A percentile compares a stretch with the other conserved stretches of the same genome.
phyloP scores from a whole-genome alignment of 2,888 invertebrate genomes.

The Cheilosia vernalis region DNA sequence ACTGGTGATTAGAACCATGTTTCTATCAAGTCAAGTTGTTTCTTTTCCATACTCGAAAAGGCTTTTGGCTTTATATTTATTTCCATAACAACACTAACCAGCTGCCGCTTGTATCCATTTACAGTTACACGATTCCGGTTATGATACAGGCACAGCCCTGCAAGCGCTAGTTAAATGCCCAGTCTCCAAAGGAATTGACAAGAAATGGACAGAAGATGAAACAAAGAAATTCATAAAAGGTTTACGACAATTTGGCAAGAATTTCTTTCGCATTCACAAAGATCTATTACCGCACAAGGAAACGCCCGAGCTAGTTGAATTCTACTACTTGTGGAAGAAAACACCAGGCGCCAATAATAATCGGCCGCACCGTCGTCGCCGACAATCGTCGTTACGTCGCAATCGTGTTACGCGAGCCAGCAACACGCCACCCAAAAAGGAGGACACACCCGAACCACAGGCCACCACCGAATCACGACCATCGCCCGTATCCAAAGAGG shows the following conservation, averaged over 20 bases:
- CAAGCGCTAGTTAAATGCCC: conserved; percentile 98
- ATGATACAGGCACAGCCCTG: conserved; percentile 97
- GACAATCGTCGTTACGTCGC: conserved; percentile 93
- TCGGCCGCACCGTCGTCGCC: conserved; percentile 94
- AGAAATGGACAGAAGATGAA: conserved; percentile 99
- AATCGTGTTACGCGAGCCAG: conserved; percentile 91
- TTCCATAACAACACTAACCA: background rate
- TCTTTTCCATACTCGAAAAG: background rate
- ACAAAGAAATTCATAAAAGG: conserved; percentile 99
- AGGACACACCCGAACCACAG: conserved; percentile 87
- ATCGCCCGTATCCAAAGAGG: conserved; percentile 88
- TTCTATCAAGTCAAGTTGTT: background rate
- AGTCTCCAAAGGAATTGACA: conserved; percentile 97
- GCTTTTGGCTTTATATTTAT: background rate
- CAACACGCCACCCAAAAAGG: conserved; percentile 92
- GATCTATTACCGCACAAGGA: conserved; percentile 98
- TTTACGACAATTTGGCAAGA: conserved; percentile 98
- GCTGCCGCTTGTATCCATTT: conserved; percentile 74
- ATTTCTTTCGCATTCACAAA: conserved; percentile 98
- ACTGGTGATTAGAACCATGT: too few relatives aligned
- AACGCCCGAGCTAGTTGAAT: conserved; percentile 98
- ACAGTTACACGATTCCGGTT: conserved; percentile 96
- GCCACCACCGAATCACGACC: conserved; percentile 84
- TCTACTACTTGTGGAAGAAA: conserved; percentile 99
- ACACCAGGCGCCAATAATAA: conserved; percentile 98